Base-by-base conservation (phyloP, 1,140 invertebrate genomes). In the Penaeus chinensis region DNA sequence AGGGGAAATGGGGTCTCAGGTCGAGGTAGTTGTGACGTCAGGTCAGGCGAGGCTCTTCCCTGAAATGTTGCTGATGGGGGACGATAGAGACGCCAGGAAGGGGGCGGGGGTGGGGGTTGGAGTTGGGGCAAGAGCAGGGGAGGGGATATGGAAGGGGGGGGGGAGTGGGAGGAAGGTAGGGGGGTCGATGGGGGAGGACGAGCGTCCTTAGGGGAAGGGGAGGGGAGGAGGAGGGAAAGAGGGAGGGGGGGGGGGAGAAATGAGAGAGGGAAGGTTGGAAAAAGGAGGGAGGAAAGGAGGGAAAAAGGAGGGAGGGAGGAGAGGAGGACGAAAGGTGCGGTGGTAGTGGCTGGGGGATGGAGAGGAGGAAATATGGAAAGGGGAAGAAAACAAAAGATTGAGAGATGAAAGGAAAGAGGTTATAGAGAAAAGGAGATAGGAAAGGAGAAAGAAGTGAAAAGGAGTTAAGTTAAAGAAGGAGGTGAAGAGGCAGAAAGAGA, bases 1-100 rank as follows among this genome's bases (percentile, higher is more conserved):
- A 81, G 61, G 80, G 80, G 80, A 82, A 82, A 82, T 82, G 79
- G 79, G 80, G 66, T 82, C 80, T 82, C 62, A 66, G 79, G 80
- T 65, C 80, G 80, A 82, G 80, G 80, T 82, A 66, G 80, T 82
- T 82, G 80, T 65, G 80, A 66, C 65, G 80, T 82, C 80, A 82
- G 80, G 80, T 66, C 60, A 66, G 63, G 80, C 62, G 62, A 82
- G 80, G 62, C 54, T 24, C 62, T 82, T 42, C 80, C 62, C 80
- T 82, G 27, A 82, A 82, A 65, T 82, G 80, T 82, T 65, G 80
- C 80, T 82, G 80, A 82, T 82, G 80, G 13, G n/a, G 80, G 61
- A n/a, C 20, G 60, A 63, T 63, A 63, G 32, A 61, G 60, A 60
- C 61, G 78, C 24, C 47, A 80, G 78, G 60, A 32, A 24, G 60